Evolutionary conservation across 2,888 invertebrate genomes (phyloP).

Genomic region (Trachelus troglodyta): DNA sequence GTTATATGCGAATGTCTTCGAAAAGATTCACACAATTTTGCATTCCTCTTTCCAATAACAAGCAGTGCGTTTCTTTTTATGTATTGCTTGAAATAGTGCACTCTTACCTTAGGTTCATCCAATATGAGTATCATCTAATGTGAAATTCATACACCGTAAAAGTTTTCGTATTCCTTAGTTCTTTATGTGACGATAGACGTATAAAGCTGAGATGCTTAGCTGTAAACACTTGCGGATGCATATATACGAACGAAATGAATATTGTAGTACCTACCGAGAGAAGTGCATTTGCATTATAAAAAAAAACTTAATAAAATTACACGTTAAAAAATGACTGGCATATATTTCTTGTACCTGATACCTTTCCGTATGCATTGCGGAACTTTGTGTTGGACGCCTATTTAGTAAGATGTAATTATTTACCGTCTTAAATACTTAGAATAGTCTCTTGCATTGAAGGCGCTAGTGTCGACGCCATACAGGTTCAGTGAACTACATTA

Average conservation of each 20-base stretch:
- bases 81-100: background rate
- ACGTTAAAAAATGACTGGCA: background rate
- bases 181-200: background rate
- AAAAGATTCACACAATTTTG: background rate
- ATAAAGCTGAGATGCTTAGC: conserved; percentile 30
- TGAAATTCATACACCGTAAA: conserved; percentile 36
- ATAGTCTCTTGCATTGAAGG: background rate
- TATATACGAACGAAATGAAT: conserved; percentile 29
- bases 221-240: conserved; percentile 31
- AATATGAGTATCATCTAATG: conserved; percentile 26
- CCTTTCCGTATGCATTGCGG: background rate
- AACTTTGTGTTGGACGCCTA: background rate
- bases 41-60: background rate
- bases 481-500: background rate
- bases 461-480: background rate
- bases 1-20: background rate
- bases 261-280: conserved; percentile 25
- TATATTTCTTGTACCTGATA: background rate
- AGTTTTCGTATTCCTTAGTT: conserved; percentile 24
- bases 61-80: background rate
- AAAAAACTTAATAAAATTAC: conserved; percentile 26
- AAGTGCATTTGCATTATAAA: conserved; percentile 33
- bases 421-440: background rate
- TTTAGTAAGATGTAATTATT: background rate
- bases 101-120: background rate